Percentiles rank a stretch among this genome's conserved stretches.
These are phyloP conservation scores for Cygnus buccinator DNA, from an alignment of 2,113 vertebrate species.

Conservation along the genomic window DNA sequence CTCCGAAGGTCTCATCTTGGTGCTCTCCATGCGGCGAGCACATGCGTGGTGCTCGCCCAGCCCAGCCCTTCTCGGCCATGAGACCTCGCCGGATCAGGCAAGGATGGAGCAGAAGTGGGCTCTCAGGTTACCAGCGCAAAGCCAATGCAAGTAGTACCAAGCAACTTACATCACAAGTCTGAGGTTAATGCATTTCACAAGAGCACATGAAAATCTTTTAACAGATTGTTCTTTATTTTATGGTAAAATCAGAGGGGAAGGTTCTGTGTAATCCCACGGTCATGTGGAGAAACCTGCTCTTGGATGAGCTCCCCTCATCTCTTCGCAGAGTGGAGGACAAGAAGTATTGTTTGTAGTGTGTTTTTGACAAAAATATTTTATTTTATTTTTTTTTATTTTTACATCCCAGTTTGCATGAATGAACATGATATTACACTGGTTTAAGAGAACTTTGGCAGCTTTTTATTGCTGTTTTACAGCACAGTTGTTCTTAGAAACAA, in stretches of 20 bases:
- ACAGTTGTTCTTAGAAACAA: conserved; percentile 61
- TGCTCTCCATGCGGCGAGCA: neutral
- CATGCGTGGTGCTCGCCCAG: neutral
- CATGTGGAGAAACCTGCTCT: neutral
- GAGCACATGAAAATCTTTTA: conserved; percentile 47
- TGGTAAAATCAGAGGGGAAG: neutral
- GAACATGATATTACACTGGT: neutral
- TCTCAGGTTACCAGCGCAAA: conserved; percentile 30
- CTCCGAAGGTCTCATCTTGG: conserved; percentile 1
- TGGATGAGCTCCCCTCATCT: neutral
- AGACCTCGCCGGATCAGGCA: neutral
- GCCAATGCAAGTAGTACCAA: neutral
- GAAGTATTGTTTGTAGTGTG: neutral
- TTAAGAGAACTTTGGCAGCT: conserved; percentile 44
- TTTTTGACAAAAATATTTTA: neutral
- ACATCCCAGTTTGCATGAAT: neutral
- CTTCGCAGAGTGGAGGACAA: neutral
- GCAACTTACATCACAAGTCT: neutral
- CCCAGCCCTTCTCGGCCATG: neutral
- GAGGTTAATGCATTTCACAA: conserved; percentile 57
- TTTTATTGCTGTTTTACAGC: conserved; percentile 17
- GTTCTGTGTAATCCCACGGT: neutral
- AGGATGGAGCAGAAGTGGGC: neutral
- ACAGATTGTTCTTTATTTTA: conserved; percentile 40
- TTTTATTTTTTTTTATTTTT: neutral